A percentile compares a stretch with the other conserved stretches of the same genome.
Evolutionary conservation across 35 echinoderm and acorn worm genomes (phyloP).

Genomic region (Nesometra sesokonis): DNA sequence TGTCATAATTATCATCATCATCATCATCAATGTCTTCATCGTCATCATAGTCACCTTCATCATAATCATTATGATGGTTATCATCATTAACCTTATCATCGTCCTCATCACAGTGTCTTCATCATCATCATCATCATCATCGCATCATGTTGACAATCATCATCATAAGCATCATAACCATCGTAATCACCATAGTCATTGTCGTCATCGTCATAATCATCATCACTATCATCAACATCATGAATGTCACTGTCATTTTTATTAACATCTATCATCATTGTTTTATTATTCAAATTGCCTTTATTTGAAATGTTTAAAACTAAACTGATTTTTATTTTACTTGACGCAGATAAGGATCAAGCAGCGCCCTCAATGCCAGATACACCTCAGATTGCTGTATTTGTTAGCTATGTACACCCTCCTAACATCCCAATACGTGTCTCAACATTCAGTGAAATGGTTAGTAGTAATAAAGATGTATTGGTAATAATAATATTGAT

Average conservation of each 20-base stretch:
- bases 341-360: slow-evolving; percentile 65
- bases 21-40: neutral
- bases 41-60: neutral
- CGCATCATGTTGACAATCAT: neutral
- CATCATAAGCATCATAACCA: neutral
- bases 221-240: too few relatives aligned
- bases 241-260: too few relatives aligned
- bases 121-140: neutral
- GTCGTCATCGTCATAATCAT: too few relatives aligned
- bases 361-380: slow-evolving; percentile 56
- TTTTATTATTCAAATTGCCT: neutral
- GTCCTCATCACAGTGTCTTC: neutral
- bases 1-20: neutral
- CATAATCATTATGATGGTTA: neutral
- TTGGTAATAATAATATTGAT: too few relatives aligned
- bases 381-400: slow-evolving; percentile 80
- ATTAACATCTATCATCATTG: neutral
- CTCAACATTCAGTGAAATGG: slow-evolving; percentile 94
- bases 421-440: slow-evolving; percentile 85
- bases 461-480: slow-evolving; percentile 38
- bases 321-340: neutral
- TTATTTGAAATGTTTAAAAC: neutral
- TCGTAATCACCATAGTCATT: too few relatives aligned
- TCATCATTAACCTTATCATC: neutral
- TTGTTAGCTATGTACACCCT: slow-evolving; percentile 87